Conservation (phyloP, 2,888 invertebrate species). For the Tipula vernalis region DNA sequence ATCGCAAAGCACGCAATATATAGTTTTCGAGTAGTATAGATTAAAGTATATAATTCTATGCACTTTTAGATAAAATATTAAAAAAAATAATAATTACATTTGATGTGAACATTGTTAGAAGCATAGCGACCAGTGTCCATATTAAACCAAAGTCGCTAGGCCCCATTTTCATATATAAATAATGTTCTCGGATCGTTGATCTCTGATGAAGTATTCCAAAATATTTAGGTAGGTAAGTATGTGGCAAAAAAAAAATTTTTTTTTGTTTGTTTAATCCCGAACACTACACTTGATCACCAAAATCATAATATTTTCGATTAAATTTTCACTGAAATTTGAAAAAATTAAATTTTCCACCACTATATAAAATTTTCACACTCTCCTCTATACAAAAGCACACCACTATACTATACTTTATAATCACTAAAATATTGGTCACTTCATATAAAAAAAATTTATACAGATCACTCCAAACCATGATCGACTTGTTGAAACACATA, state of each 20-base stretch:
- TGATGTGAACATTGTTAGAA: background rate
- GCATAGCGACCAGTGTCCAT: conserved; percentile 7
- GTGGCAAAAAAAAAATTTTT: background rate
- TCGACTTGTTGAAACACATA: background rate
- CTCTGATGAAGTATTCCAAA: background rate
- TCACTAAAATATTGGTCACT: background rate
- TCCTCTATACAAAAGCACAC: background rate
- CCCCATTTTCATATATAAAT: background rate
- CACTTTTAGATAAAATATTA: conserved; percentile 6
- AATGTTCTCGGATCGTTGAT: background rate
- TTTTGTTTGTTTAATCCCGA: background rate
- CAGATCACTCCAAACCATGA: background rate
- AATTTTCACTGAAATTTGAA: background rate
- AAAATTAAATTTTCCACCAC: background rate
- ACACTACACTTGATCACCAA: background rate
- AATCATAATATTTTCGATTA: background rate
- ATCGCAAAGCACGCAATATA: background rate
- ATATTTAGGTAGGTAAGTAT: background rate
- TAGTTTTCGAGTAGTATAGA: background rate
- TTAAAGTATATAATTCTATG: background rate
- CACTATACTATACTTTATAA: background rate
- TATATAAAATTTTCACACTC: background rate
- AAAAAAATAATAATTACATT: conserved; percentile 6
- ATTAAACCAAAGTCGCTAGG: background rate
- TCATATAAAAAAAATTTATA: background rate